A percentile compares a stretch with the other conserved stretches of the same genome.
These are phyloP conservation scores for Cladopsammia gracilis DNA, from an alignment of 64 coral and sea anemone species.

Conservation along the genomic window DNA sequence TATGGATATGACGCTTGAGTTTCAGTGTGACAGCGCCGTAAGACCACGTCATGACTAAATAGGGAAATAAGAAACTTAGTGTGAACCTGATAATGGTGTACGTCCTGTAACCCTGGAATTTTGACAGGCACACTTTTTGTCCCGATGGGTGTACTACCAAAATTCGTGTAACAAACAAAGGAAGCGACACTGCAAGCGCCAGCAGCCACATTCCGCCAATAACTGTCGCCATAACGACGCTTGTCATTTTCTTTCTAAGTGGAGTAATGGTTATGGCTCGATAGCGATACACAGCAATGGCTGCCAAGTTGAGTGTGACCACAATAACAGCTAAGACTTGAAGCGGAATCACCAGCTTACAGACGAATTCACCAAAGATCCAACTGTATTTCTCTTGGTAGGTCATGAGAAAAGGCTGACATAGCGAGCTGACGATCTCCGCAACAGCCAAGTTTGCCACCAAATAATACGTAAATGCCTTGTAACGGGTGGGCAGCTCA, in stretches of 20 bases:
- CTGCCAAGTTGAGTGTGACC: slow-evolving; percentile 65
- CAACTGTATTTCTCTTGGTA: slow-evolving; percentile 70
- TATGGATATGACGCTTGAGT: slow-evolving; percentile 66
- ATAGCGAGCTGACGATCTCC: slow-evolving; percentile 68
- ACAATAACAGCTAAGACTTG: slow-evolving; percentile 73
- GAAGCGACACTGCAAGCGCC: slow-evolving; percentile 27
- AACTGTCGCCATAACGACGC: neutral
- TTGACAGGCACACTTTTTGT: slow-evolving; percentile 19
- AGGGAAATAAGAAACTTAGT: slow-evolving; percentile 53
- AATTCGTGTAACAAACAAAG: slow-evolving; percentile 16
- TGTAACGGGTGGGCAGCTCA: neutral
- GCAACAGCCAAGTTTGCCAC: slow-evolving; percentile 86
- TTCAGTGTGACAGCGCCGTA: slow-evolving; percentile 72
- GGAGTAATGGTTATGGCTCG: slow-evolving; percentile 27
- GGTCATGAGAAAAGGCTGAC: slow-evolving; percentile 52
- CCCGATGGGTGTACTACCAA: neutral
- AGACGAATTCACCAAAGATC: slow-evolving; percentile 78
- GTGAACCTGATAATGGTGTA: slow-evolving; percentile 70
- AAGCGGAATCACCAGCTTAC: slow-evolving; percentile 67
- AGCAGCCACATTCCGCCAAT: slow-evolving; percentile 50
- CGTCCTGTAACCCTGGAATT: slow-evolving; percentile 15
- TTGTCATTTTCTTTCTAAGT: neutral
- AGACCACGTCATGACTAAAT: slow-evolving; percentile 54
- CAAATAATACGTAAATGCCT: slow-evolving; percentile 49
- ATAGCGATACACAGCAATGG: slow-evolving; percentile 82